Conservation (phyloP, 2,113 vertebrate genomes). For the Pithys albifrons region DNA sequence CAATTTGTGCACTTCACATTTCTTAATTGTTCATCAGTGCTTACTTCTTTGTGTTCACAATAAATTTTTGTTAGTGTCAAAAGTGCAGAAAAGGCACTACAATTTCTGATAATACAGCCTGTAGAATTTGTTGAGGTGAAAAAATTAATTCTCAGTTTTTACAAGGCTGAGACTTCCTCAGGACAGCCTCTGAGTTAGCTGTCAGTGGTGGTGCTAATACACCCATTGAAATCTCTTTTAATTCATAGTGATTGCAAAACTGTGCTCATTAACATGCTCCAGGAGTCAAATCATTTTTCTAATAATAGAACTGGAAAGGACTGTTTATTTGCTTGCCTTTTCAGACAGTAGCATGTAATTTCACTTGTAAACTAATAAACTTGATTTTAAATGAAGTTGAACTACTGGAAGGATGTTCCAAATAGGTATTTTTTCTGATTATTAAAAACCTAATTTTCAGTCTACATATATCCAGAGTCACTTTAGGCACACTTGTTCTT, state of each 20-base stretch:
- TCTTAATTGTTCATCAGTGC: neutral
- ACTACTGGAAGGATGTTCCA: neutral
- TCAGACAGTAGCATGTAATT: neutral
- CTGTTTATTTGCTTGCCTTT: neutral
- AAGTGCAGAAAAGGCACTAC: neutral
- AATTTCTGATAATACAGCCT: neutral
- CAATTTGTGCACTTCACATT: neutral
- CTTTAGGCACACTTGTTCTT: neutral
- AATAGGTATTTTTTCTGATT: neutral
- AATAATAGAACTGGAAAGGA: neutral
- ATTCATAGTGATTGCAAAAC: neutral
- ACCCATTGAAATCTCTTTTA: neutral
- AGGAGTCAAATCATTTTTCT: neutral
- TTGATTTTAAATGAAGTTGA: neutral
- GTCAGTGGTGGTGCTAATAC: neutral
- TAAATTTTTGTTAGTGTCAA: neutral
- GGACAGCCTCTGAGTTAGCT: neutral
- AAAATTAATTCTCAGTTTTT: neutral
- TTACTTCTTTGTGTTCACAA: accelerated
- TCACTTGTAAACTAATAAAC: neutral
- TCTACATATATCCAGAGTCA: neutral
- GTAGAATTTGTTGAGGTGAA: neutral
- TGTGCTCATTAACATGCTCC: neutral
- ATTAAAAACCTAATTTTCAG: neutral
- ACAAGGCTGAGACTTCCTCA: neutral